These are phyloP conservation scores for Limnephilus marmoratus DNA, from an alignment of 2,888 invertebrate genomes.

Conservation along the genomic window DNA sequence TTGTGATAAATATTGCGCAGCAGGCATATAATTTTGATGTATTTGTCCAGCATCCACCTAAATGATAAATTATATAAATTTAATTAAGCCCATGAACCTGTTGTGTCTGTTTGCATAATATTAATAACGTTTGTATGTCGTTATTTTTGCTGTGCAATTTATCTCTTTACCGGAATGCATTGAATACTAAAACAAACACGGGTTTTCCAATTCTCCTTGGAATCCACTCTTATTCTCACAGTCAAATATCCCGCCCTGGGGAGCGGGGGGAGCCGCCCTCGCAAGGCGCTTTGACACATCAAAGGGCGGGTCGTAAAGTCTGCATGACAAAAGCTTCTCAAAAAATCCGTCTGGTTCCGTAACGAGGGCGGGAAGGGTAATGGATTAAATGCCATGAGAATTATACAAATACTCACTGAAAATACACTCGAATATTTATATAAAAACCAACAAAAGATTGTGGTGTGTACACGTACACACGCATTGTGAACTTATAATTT, in stretches of 20 bases:
- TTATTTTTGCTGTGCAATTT: no score
- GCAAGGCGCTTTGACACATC: constrained; percentile 35
- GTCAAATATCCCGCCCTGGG: background rate
- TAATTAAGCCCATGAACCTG: background rate
- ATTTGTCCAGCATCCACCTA: background rate
- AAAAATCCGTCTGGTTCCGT: constrained; percentile 18
- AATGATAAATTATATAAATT: background rate
- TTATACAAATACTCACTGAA: background rate
- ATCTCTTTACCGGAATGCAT: background rate
- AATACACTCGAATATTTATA: background rate
- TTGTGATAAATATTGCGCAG: no score
- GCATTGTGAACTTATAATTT: background rate
- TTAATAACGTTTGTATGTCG: background rate
- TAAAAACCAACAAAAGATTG: background rate
- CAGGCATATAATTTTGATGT: background rate
- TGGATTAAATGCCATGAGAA: constrained; percentile 24
- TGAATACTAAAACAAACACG: background rate
- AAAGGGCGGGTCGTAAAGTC: constrained; percentile 26
- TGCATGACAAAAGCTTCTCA: constrained; percentile 9
- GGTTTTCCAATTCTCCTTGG: background rate
- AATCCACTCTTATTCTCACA: background rate
- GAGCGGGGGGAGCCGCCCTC: background rate
- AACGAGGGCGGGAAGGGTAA: constrained; percentile 5
- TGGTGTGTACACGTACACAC: background rate
- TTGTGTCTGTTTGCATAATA: background rate